Base-by-base conservation (phyloP, 1,140 invertebrate genomes). In the Brachionus sp. region DNA sequence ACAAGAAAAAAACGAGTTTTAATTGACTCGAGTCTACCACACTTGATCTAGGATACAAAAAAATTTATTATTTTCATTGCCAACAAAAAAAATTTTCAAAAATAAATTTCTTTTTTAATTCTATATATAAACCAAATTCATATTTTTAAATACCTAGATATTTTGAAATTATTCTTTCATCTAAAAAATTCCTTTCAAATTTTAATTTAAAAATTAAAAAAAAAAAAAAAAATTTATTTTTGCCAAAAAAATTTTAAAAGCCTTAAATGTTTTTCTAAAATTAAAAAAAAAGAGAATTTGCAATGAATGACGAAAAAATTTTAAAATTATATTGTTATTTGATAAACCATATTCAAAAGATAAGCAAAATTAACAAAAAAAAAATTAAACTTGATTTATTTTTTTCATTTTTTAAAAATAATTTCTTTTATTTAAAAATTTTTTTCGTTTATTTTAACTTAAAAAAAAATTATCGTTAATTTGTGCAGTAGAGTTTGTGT, bases 401-500 rank as follows among this genome's bases (percentile, higher is more conserved):
- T 50, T 1, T 23, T n/a, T n/a, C n/a, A n/a, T n/a, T n/a, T n/a
- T n/a, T n/a, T n/a, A n/a, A n/a, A n/a, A n/a, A n/a, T n/a, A n/a
- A n/a, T n/a, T n/a, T n/a, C n/a, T n/a, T n/a, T n/a, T n/a, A n/a
- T n/a, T n/a, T n/a, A n/a, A n/a, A n/a, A n/a, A n/a, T n/a, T n/a
- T n/a, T n/a, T n/a, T n/a, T n/a, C n/a, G n/a, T n/a, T n/a, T n/a
- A n/a, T n/a, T n/a, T n/a, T n/a, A n/a, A n/a, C n/a, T n/a, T n/a
- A n/a, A n/a, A n/a, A n/a, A n/a, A n/a, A n/a, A n/a, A n/a, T n/a
- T n/a, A n/a, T n/a, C n/a, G n/a, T n/a, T 50, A 75, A 44, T 50
- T 75, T 0, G 16, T 70, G 19, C 80, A 82, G 46, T 82, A 82
- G 25, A 82, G 16, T 37, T 82, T 82, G 19, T 82, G 80, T 25